Evolutionary conservation across 2,797 vertebrate species (phyloP).

Genomic region (Anabas testudineus): DNA sequence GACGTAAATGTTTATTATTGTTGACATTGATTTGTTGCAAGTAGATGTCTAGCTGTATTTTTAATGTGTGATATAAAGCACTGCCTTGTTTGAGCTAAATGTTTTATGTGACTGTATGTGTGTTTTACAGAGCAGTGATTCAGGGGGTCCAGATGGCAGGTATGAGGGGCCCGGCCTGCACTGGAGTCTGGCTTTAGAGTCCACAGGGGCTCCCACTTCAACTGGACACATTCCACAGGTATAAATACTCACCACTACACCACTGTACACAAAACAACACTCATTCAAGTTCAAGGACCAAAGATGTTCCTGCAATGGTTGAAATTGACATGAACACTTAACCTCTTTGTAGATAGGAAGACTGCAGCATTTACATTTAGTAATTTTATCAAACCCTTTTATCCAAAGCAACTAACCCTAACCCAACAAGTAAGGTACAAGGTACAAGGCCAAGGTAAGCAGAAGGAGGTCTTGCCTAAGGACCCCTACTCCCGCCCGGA

Average conservation of each 20-base stretch:
- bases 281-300: not conserved
- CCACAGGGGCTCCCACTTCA: constrained; percentile 84
- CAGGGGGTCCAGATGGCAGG: constrained; percentile 86
- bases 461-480: too few relatives aligned
- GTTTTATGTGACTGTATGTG: not conserved
- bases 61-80: not conserved
- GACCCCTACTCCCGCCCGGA: too few relatives aligned
- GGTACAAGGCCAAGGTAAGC: too few relatives aligned
- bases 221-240: constrained; percentile 88
- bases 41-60: not conserved
- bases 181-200: constrained; percentile 86
- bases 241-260: constrained; percentile 35
- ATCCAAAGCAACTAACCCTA: too few relatives aligned
- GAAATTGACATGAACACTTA: constrained; percentile 6
- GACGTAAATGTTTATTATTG: not conserved
- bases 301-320: not conserved
- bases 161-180: constrained; percentile 82
- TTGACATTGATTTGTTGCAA: not conserved
- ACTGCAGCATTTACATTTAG: too few relatives aligned
- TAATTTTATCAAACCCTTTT: too few relatives aligned
- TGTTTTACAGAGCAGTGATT: constrained; percentile 73
- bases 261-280: not conserved
- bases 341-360: too few relatives aligned
- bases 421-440: too few relatives aligned
- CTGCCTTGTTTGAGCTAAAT: not conserved